These are phyloP conservation scores for Oenanthe oenanthe DNA, from an alignment of 2,113 vertebrate species.

Conservation along the genomic window DNA sequence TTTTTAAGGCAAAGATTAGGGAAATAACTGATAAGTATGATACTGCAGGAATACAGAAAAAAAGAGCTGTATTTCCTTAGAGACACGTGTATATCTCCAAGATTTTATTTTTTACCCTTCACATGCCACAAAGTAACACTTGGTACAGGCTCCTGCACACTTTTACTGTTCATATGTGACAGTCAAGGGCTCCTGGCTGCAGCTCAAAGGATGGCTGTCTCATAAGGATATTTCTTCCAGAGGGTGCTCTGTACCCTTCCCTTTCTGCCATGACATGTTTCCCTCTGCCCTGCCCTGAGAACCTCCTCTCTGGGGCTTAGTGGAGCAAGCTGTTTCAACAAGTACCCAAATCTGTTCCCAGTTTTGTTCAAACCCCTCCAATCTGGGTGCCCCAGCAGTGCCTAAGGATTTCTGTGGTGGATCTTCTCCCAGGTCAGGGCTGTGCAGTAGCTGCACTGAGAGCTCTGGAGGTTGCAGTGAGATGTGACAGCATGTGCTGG, in stretches of 20 bases:
- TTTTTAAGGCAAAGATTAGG: neutral
- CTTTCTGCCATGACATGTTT: neutral
- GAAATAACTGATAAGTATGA: neutral
- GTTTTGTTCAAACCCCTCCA: neutral
- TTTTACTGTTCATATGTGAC: rapidly evolving
- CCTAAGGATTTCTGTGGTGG: neutral
- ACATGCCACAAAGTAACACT: neutral
- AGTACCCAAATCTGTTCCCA: rapidly evolving
- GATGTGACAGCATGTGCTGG: rapidly evolving
- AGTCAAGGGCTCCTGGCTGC: neutral
- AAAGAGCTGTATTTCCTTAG: no score
- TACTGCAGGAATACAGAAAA: no score
- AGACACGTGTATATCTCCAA: neutral
- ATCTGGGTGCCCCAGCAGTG: neutral
- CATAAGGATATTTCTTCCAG: neutral
- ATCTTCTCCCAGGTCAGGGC: neutral
- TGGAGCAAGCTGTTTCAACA: neutral
- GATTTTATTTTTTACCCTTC: neutral
- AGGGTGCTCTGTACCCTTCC: neutral
- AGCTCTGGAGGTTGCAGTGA: neutral
- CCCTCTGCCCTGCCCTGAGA: neutral
- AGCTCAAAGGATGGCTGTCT: neutral
- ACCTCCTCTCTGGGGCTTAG: neutral
- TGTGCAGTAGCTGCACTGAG: rapidly evolving
- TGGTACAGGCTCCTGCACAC: neutral